These are phyloP conservation scores for Drosophila guanche DNA, from an alignment of 1,140 invertebrate genomes.

Conservation along the genomic window DNA sequence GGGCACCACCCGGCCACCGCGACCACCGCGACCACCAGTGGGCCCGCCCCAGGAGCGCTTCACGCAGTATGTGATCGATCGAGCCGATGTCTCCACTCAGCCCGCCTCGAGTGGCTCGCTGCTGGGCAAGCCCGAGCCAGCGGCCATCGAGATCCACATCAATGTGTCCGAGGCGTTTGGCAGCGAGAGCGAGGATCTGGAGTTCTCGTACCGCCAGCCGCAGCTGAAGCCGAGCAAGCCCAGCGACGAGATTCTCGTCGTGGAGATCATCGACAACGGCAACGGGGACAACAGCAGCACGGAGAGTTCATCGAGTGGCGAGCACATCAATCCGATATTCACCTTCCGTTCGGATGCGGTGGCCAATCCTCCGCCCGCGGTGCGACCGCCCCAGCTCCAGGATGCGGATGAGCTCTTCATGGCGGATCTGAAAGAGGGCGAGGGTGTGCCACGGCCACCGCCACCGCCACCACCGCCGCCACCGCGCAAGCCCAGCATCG, in stretches of 20 bases:
- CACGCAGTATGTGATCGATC: constrained; percentile 79
- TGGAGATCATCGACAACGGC: constrained; percentile 75
- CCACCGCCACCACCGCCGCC: constrained; percentile 48
- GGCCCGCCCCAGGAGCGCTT: constrained; percentile 61
- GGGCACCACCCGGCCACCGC: constrained; percentile 48
- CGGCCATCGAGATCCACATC: constrained; percentile 81
- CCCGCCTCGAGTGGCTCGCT: constrained; percentile 38
- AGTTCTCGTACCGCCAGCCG: constrained; percentile 74
- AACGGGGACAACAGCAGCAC: constrained; percentile 55
- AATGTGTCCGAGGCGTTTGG: constrained; percentile 80
- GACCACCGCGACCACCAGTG: constrained; percentile 33
- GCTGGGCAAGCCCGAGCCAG: constrained; percentile 68
- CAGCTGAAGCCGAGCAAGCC: constrained; percentile 25
- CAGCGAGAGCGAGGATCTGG: constrained; percentile 75
- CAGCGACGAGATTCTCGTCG: constrained; percentile 76
- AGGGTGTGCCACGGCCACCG: constrained; percentile 31
- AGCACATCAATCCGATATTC: constrained; percentile 59
- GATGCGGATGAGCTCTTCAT: constrained; percentile 74
- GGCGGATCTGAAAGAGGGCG: constrained; percentile 54
- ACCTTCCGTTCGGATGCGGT: constrained; percentile 55
- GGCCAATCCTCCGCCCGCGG: constrained; percentile 27
- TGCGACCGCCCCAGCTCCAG: constrained; percentile 55
- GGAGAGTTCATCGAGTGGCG: constrained; percentile 22
- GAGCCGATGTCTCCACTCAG: constrained; percentile 72
- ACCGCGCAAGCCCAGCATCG: constrained; percentile 61